These are phyloP conservation scores for Venustaconcha ellipsiformis DNA, from an alignment of 1,140 invertebrate genomes.

Conservation along the genomic window DNA sequence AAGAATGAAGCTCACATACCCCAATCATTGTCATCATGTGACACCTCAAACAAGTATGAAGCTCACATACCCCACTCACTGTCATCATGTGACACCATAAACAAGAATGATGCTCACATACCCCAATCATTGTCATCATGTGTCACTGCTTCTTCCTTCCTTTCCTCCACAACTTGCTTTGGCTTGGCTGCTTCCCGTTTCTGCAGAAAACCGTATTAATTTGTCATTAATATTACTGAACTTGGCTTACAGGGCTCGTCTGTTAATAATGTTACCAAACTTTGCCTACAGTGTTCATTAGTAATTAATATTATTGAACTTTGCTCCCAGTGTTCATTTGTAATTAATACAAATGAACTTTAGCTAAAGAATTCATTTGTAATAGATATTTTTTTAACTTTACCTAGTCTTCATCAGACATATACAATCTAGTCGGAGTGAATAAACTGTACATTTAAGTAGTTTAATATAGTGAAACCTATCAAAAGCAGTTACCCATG, in stretches of 20 bases:
- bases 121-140: slow-evolving; percentile 77
- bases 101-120: no score
- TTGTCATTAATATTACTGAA: neutral
- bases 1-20: no score
- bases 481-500: no score
- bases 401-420: neutral
- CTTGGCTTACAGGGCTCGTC: no score
- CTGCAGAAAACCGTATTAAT: slow-evolving; percentile 30
- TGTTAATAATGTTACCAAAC: no score
- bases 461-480: no score
- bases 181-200: slow-evolving; percentile 59
- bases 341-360: neutral
- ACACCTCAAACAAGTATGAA: no score
- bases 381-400: neutral
- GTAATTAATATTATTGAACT: neutral
- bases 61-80: no score
- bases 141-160: slow-evolving; percentile 74
- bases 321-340: neutral
- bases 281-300: neutral
- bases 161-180: slow-evolving; percentile 69
- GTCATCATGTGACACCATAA: no score
- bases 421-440: no score
- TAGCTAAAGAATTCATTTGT: neutral
- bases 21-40: no score
- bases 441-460: no score